phyloP scores from a whole-genome alignment of 2,113 vertebrate species.

The Nothocercus nigrocapillus region DNA sequence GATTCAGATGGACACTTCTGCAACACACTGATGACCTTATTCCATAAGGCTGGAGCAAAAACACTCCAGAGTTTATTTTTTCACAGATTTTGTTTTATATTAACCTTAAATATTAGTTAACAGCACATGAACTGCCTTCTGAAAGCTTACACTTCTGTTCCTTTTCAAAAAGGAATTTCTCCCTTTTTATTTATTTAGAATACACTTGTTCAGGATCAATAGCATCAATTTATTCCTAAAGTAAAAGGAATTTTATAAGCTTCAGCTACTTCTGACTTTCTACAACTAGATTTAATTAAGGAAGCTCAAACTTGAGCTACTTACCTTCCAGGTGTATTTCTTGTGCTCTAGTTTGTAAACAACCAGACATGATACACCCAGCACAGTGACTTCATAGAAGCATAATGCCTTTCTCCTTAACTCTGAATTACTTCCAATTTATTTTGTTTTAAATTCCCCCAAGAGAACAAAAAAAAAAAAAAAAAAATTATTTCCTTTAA shows the following conservation, averaged over 20 bases:
- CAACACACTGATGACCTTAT: rapidly evolving
- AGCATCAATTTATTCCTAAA: background rate
- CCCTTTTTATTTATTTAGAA: background rate
- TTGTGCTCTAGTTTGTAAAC: background rate
- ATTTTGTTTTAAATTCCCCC: too few relatives aligned
- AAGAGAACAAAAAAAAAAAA: too few relatives aligned
- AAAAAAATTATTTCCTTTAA: background rate
- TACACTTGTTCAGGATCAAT: background rate
- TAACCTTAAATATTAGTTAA: background rate
- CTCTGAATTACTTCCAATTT: too few relatives aligned
- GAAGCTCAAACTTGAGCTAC: background rate
- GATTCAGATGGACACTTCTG: background rate
- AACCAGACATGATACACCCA: rapidly evolving
- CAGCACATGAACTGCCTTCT: background rate
- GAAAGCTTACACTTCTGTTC: background rate
- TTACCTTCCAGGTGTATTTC: background rate
- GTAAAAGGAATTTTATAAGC: background rate
- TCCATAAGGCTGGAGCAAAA: background rate
- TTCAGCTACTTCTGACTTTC: background rate
- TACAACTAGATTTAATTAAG: background rate
- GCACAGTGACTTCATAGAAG: rapidly evolving
- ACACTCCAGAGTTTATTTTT: rapidly evolving
- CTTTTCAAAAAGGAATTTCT: background rate
- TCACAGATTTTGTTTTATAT: background rate
- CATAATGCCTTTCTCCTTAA: rapidly evolving